phyloP scores from a whole-genome alignment of 1,140 invertebrate species.

The Pseudomyrmex sp. region DNA sequence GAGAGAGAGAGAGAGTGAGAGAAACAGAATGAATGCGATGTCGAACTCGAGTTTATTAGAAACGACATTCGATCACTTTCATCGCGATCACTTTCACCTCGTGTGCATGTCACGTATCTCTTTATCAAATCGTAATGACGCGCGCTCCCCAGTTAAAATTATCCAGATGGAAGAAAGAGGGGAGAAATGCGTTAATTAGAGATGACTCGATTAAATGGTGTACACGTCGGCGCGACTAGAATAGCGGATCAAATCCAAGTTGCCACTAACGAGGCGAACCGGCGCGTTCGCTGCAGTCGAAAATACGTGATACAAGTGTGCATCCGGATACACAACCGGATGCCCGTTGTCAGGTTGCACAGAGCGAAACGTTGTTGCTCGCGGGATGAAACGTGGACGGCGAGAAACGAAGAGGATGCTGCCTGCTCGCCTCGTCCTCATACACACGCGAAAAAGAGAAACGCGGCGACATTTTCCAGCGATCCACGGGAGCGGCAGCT shows the following conservation, averaged over 20 bases:
- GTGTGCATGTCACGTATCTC: neutral
- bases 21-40: neutral
- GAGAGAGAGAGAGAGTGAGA: too few species aligned
- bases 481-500: conserved; percentile 63
- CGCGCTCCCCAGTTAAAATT: conserved; percentile 55
- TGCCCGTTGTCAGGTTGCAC: conserved; percentile 10
- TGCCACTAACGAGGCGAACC: conserved; percentile 44
- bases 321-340: conserved; percentile 2
- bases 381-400: neutral
- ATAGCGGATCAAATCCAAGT: conserved; percentile 56
- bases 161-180: conserved; percentile 32
- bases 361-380: conserved; percentile 20
- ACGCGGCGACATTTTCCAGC: conserved; percentile 62
- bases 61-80: conserved; percentile 50
- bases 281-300: conserved; percentile 4
- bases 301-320: conserved; percentile 34
- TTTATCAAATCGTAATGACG: conserved; percentile 25
- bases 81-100: conserved; percentile 2
- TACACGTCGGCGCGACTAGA: conserved; percentile 9
- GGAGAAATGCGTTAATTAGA: conserved; percentile 65
- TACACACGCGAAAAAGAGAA: conserved; percentile 65
- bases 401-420: conserved; percentile 14
- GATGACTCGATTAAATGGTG: conserved; percentile 66
- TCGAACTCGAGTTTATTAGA: conserved; percentile 55
- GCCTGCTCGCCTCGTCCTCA: neutral